Conservation (phyloP, 2,888 invertebrate genomes). For the Lochmaea crataegi region DNA sequence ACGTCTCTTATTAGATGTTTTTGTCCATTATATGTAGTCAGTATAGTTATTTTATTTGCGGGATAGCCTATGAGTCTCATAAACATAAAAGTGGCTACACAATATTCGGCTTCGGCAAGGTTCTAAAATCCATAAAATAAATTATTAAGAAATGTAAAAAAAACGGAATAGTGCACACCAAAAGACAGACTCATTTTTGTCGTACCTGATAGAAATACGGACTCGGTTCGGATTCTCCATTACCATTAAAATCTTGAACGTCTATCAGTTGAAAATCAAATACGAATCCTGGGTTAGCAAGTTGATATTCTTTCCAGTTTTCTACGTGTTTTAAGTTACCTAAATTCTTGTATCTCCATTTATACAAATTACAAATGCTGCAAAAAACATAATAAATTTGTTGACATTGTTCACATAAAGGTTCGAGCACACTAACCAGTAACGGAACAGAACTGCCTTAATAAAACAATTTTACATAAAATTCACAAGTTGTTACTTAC, state of each 20-base stretch:
- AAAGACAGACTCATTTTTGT: background rate
- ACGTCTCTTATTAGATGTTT: slow-evolving; percentile 98
- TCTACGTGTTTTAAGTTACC: slow-evolving; percentile 93
- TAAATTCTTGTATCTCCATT: slow-evolving; percentile 96
- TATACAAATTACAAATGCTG: slow-evolving; percentile 92
- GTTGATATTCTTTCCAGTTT: slow-evolving; percentile 83
- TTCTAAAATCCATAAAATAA: slow-evolving; percentile 67
- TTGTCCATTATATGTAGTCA: slow-evolving; percentile 99
- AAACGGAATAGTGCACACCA: background rate
- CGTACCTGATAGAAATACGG: slow-evolving; percentile 97
- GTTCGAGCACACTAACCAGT: too few relatives aligned
- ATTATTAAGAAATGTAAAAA: background rate
- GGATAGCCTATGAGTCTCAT: slow-evolving; percentile 98
- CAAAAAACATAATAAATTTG: slow-evolving; percentile 39
- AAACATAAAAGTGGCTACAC: slow-evolving; percentile 97
- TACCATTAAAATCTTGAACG: slow-evolving; percentile 95
- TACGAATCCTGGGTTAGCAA: slow-evolving; percentile 92
- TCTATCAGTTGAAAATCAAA: slow-evolving; percentile 96
- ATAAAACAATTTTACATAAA: background rate
- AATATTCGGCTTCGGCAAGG: slow-evolving; percentile 91
- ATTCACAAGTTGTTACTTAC: slow-evolving; percentile 60
- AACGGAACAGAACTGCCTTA: too few relatives aligned
- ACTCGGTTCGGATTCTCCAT: slow-evolving; percentile 97
- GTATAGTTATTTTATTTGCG: slow-evolving; percentile 94
- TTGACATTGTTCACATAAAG: background rate